phyloP scores from a whole-genome alignment of 2,797 vertebrate genomes.

The Anniella stebbinsi region DNA sequence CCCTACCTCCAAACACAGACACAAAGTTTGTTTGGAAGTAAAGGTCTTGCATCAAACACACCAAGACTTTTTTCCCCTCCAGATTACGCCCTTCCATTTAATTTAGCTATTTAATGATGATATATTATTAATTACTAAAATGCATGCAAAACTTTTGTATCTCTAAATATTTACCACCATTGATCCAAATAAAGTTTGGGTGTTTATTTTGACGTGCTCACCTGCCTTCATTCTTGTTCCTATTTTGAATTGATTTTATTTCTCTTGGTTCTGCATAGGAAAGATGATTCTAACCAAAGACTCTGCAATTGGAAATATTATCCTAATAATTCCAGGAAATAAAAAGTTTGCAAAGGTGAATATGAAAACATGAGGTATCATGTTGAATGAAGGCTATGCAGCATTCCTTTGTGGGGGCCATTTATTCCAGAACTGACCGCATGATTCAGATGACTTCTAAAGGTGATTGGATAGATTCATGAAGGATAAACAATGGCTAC shows the following conservation, averaged over 20 bases:
- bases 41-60: neutral
- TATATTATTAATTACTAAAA: neutral
- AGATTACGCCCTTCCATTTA: neutral
- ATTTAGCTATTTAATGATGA: neutral
- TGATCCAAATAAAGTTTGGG: conserved; percentile 2
- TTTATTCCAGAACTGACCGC: too few species aligned
- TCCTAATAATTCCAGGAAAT: accelerated
- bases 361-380: neutral
- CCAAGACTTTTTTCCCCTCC: neutral
- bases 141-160: neutral
- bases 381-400: neutral
- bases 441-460: neutral
- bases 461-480: neutral
- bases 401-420: neutral
- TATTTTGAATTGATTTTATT: neutral
- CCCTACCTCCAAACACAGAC: neutral
- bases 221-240: neutral
- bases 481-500: neutral
- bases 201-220: neutral
- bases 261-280: neutral
- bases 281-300: accelerated
- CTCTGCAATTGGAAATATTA: neutral
- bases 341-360: neutral
- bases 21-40: neutral
- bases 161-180: neutral